Evolutionary conservation across 2,888 invertebrate species (phyloP), one percentile per base, ranked within the genome.

Genomic region (Torymus tubicola): DNA sequence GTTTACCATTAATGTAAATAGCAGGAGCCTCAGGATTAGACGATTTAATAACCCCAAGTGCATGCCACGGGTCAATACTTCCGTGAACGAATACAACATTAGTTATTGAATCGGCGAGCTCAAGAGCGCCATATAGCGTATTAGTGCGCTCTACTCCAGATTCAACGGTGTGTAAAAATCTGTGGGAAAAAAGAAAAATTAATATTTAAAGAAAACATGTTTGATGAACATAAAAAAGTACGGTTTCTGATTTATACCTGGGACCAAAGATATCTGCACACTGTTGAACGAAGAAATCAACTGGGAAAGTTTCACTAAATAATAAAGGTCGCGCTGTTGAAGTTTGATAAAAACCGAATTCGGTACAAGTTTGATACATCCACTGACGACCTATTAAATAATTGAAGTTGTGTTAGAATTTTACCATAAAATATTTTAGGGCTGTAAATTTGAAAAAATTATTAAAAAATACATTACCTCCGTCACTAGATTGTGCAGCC

Each of bases 341-440:
- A 0, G 97, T 96, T 92, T 99, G 98, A 91, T 95, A 99, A 91
- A 96, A 99, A 42, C 98, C 98, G 89, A 98, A 99, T 90, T 99
- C 99, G 0, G 96, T 97, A 89, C 98, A 99, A 0, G 98, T 98
- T 91, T 98, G 98, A 90, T 97, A 98, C 80, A 93, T 95, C 98
- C 98, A 98, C 87, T 96, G 96, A 0, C 98, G 95, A 84, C 92
- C 95, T 95, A 65, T 63, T 60, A 75, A 77, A 81, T 31, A 71
- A 31, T 58, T 14, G 73, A 76, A 80, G 53, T 31, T 18, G 60
- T 42, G 50, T 71, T 11, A 11, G 64, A 53, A 57, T 68, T 67
- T 72, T 10, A 63, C 21, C 0, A 42, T 42, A 42, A 61, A 57
- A 50, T 13, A 53, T 71, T 76, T 1, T 58, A 52, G 52, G 16